Evolutionary conservation across 1,140 invertebrate genomes (phyloP), one percentile per base, ranked within the genome.

Genomic region (Calephelis nemesis): DNA sequence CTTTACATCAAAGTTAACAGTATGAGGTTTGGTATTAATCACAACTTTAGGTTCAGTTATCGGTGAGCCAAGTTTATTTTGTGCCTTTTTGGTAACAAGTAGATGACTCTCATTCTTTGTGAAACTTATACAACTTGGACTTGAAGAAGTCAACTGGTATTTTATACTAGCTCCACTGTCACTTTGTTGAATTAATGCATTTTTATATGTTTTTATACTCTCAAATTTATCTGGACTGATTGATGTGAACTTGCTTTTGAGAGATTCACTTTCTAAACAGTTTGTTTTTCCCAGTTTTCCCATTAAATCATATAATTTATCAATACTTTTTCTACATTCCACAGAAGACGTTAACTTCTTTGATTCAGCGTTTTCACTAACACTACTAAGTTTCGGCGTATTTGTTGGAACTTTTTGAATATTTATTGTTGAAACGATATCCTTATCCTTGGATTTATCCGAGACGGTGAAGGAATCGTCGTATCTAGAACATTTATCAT

Each of bases 231-330:
- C 63, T 13, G 58, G 48, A 68, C 47, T 70, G 58, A 47, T 67
- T 30, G 47, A 63, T 0, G 10, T 66, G 10, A 11, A 48, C 58
- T 65, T 64, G 67, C 47, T 66, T 65, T 78, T 69, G 4, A 50
- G 11, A 4, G 68, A 63, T 39, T 69, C 70, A 15, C 12, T 47
- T 54, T 79, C 76, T 49, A 13, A n/a, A 19, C 50, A 69, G 13
- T 77, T 72, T 8, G 39, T 15, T 19, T 77, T 79, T 47, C 63
- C 66, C 11, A 84, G 40, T 71, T 81, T 80, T 50, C 83, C 85
- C 71, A 91, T 85, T 40, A 91, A 77, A 70, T 81, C 70, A 67
- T 90, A 91, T 65, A 91, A 78, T 79, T 90, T 85, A 64, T 85
- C 79, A 48, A 91, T 88, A 70, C 85, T 88, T 73, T 81, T 83